Conservation (phyloP, 2,113 vertebrate genomes). For the Scopus umbretta region DNA sequence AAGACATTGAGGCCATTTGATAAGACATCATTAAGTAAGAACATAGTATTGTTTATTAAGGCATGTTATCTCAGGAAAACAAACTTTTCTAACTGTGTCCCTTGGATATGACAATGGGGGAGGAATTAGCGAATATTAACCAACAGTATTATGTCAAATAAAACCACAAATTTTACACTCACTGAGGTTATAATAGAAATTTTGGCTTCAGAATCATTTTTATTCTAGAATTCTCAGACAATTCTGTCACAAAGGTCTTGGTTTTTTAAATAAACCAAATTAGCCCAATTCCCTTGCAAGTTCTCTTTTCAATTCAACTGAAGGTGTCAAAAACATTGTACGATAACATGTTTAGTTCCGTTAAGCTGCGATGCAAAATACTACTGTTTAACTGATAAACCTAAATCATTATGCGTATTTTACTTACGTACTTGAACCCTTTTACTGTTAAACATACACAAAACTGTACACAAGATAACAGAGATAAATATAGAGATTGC, state of each 20-base stretch:
- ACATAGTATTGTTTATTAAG: constrained; percentile 67
- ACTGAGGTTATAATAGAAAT: not conserved
- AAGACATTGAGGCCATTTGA: constrained; percentile 94
- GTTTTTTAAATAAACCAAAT: not conserved
- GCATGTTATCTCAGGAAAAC: constrained; percentile 65
- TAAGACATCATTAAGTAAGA: constrained; percentile 76
- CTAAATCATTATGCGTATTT: not conserved
- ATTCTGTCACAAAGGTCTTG: not conserved
- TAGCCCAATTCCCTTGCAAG: not conserved
- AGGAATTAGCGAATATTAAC: constrained; percentile 18
- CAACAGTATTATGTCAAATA: not conserved
- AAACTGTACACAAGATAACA: not conserved
- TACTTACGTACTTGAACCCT: not conserved
- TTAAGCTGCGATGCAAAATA: not conserved
- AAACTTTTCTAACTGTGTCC: constrained; percentile 15
- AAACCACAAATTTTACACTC: not conserved
- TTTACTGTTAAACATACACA: not conserved
- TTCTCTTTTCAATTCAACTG: not conserved
- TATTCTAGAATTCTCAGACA: not conserved
- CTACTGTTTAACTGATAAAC: not conserved
- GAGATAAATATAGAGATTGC: not conserved
- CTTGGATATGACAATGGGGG: not conserved
- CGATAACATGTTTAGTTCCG: not conserved
- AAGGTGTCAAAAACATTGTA: not conserved
- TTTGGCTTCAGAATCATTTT: not conserved